Conservation (phyloP, 2,113 vertebrate species). For the Paedocypris sp. region DNA sequence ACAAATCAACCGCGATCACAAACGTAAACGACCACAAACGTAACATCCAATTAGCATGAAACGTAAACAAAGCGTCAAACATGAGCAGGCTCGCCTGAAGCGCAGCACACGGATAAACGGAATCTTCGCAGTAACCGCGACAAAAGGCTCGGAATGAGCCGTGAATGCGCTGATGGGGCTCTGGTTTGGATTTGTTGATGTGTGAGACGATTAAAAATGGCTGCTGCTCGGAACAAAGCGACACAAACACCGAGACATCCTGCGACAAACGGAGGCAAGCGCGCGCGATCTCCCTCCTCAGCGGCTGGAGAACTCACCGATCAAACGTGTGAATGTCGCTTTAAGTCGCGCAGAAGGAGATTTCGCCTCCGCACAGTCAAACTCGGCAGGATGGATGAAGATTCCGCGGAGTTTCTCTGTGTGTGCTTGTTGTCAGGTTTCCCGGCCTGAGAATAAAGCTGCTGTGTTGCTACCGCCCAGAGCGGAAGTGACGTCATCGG, state of each 20-base stretch:
- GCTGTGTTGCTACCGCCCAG: not conserved
- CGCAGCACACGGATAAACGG: not conserved
- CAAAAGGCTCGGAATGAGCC: not conserved
- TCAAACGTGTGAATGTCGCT: constrained; percentile 38
- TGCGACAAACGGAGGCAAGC: constrained; percentile 7
- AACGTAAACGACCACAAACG: not conserved
- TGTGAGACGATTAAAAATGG: constrained; percentile 70
- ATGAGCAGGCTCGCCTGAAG: not conserved
- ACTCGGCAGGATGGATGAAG: constrained; percentile 59
- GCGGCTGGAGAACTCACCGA: constrained; percentile 49
- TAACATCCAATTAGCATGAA: not conserved
- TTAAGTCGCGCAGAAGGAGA: constrained; percentile 34
- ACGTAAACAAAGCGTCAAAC: not conserved
- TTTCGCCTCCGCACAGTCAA: constrained; percentile 46
- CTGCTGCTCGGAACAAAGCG: constrained; percentile 71
- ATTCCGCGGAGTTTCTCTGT: constrained; percentile 40
- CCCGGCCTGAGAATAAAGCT: constrained; percentile 55
- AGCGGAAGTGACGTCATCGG: constrained; percentile 5
- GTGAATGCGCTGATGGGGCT: constrained; percentile 7
- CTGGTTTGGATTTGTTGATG: constrained; percentile 42
- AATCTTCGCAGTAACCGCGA: not conserved
- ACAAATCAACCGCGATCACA: not conserved
- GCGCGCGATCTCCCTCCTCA: not conserved
- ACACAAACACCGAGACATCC: constrained; percentile 51
- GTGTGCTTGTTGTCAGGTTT: constrained; percentile 31